Evolutionary conservation across 2,888 invertebrate genomes (phyloP).

Genomic region (Adineta ricciae): DNA sequence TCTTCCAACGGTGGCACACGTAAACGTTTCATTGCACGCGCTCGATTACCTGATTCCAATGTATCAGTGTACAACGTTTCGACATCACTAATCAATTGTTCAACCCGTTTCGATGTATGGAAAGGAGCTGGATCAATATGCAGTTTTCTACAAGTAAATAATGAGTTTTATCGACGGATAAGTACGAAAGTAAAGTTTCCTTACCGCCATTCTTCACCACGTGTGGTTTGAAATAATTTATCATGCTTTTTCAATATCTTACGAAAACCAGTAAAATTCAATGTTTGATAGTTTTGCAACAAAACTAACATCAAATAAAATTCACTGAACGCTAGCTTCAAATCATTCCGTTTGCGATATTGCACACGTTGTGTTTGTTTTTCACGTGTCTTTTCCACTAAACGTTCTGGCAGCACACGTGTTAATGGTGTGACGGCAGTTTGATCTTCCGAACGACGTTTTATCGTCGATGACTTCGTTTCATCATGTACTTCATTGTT

Average conservation of each 20-base stretch:
- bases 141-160: neutral
- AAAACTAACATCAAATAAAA: slow-evolving; percentile 91
- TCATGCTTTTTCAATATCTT: slow-evolving; percentile 99
- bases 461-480: neutral
- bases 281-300: slow-evolving; percentile 91
- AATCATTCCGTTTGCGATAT: slow-evolving; percentile 35
- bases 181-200: neutral
- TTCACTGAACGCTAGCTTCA: slow-evolving; percentile 94
- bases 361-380: slow-evolving; percentile 18
- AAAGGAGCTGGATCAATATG: slow-evolving; percentile 30
- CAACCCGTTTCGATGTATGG: slow-evolving; percentile 73
- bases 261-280: slow-evolving; percentile 94
- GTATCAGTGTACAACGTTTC: slow-evolving; percentile 57
- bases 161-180: neutral
- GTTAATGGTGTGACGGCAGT: neutral
- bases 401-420: slow-evolving; percentile 24
- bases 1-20: slow-evolving; percentile 92
- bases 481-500: neutral
- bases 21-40: slow-evolving; percentile 91
- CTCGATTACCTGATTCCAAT: slow-evolving; percentile 75
- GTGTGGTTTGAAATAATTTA: no score
- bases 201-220: slow-evolving; percentile 31
- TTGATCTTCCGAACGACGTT: neutral
- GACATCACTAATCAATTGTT: slow-evolving; percentile 83
- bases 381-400: slow-evolving; percentile 24